Evolutionary conservation across 2,797 vertebrate genomes (phyloP).

Genomic region (Rhinella marina): DNA sequence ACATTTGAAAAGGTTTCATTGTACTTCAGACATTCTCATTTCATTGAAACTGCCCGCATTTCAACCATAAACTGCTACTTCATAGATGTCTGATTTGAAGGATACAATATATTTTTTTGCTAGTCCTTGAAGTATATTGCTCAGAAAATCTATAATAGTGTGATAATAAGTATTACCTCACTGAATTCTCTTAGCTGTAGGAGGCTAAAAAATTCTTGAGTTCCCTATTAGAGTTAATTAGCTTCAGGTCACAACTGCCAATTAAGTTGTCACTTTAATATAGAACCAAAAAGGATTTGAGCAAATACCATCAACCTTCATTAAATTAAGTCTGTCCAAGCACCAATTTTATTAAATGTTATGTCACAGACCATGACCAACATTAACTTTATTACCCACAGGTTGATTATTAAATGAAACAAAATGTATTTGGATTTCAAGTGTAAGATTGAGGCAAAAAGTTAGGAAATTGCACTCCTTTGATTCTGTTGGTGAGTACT

Average conservation of each 20-base stretch:
- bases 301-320: conserved; percentile 64
- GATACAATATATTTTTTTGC: conserved; percentile 31
- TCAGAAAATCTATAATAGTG: conserved; percentile 55
- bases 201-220: conserved; percentile 63
- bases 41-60: conserved; percentile 11
- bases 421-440: conserved; percentile 45
- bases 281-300: conserved; percentile 62
- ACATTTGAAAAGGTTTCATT: conserved; percentile 30
- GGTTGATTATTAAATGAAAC: conserved; percentile 38
- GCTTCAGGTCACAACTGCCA: conserved; percentile 60
- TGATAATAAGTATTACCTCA: conserved; percentile 57
- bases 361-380: conserved; percentile 32
- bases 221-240: conserved; percentile 70
- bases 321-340: conserved; percentile 63
- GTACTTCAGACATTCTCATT: conserved; percentile 25
- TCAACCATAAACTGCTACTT: conserved; percentile 2
- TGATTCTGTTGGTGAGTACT: background rate
- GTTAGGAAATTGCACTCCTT: background rate
- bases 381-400: conserved; percentile 58
- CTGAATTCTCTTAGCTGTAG: conserved; percentile 44
- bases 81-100: conserved; percentile 39
- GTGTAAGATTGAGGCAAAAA: conserved; percentile 18
- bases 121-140: conserved; percentile 51
- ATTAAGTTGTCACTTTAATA: conserved; percentile 68
- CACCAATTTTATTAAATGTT: conserved; percentile 56